Conservation (phyloP, 2,797 vertebrate genomes). For the Macropus fuliginosus region DNA sequence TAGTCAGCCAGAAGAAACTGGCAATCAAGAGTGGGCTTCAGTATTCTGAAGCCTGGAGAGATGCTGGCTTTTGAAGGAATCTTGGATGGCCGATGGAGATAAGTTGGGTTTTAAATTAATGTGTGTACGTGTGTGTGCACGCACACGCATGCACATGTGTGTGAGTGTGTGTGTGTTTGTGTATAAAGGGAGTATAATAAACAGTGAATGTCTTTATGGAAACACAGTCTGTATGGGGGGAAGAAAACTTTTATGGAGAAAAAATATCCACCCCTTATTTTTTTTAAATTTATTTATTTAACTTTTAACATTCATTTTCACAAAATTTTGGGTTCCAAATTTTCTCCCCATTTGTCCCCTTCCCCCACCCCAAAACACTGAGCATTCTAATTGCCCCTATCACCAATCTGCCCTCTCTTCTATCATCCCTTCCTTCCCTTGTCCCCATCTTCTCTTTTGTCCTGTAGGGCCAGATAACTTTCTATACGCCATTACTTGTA, state of each 20-base stretch:
- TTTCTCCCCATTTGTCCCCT: too few species aligned
- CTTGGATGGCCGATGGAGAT: constrained; percentile 35
- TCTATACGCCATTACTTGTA: too few species aligned
- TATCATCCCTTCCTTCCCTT: too few species aligned
- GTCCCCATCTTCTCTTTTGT: too few species aligned
- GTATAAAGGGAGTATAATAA: background rate
- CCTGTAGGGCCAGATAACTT: too few species aligned
- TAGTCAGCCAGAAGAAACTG: background rate
- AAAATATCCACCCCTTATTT: background rate
- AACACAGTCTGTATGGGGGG: accelerated
- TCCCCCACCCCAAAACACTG: too few species aligned
- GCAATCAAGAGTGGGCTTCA: background rate
- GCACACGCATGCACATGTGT: too few species aligned
- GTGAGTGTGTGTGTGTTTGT: background rate
- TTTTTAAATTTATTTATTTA: background rate
- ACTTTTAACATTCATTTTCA: too few species aligned
- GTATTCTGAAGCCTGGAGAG: background rate
- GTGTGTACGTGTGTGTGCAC: too few species aligned
- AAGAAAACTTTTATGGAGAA: background rate
- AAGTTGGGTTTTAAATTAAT: constrained; percentile 32
- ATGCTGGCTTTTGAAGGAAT: background rate
- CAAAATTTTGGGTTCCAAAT: too few species aligned
- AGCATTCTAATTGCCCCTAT: too few species aligned
- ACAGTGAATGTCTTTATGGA: background rate
- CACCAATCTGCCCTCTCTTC: too few species aligned